Percentiles rank a stretch among this genome's conserved stretches.
Evolutionary conservation across 1,140 invertebrate species (phyloP).

Genomic region (Hyles vespertilio): DNA sequence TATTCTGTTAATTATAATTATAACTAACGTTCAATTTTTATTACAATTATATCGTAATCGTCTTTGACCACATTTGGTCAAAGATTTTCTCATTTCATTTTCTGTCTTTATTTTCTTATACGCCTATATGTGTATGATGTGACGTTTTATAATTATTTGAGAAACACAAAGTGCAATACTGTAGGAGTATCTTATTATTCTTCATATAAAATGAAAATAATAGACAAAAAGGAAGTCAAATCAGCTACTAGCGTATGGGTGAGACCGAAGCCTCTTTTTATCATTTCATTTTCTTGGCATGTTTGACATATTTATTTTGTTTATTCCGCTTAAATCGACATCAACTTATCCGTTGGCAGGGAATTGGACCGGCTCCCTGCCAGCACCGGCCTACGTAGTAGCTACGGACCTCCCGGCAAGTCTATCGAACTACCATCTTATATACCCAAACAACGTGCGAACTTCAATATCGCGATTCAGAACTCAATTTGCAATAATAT

Average conservation of each 20-base stretch:
- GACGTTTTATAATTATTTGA: too few relatives aligned
- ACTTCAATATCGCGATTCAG: constrained; percentile 50
- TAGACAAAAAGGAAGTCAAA: constrained; percentile 53
- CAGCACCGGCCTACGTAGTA: constrained; percentile 57
- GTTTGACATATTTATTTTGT: constrained; percentile 53
- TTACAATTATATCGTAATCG: too few relatives aligned
- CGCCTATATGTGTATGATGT: too few relatives aligned
- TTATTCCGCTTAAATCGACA: constrained; percentile 48
- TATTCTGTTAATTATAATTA: too few relatives aligned
- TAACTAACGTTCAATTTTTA: too few relatives aligned
- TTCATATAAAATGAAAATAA: too few relatives aligned
- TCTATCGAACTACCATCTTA: constrained; percentile 7
- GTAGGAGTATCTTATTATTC: too few relatives aligned
- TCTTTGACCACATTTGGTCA: too few relatives aligned
- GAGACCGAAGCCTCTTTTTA: constrained; percentile 59
- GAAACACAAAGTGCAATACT: too few relatives aligned
- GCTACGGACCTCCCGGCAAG: constrained; percentile 52
- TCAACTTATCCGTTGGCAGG: constrained; percentile 54
- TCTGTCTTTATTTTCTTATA: too few relatives aligned
- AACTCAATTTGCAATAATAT: constrained; percentile 8
- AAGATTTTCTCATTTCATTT: too few relatives aligned
- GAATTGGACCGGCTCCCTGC: constrained; percentile 49
- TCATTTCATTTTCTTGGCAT: constrained; percentile 67
- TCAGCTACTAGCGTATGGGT: constrained; percentile 59
- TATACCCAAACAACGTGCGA: constrained; percentile 30